Evolutionary conservation across 1,140 invertebrate genomes (phyloP).

Genomic region (Capitella teleta): DNA sequence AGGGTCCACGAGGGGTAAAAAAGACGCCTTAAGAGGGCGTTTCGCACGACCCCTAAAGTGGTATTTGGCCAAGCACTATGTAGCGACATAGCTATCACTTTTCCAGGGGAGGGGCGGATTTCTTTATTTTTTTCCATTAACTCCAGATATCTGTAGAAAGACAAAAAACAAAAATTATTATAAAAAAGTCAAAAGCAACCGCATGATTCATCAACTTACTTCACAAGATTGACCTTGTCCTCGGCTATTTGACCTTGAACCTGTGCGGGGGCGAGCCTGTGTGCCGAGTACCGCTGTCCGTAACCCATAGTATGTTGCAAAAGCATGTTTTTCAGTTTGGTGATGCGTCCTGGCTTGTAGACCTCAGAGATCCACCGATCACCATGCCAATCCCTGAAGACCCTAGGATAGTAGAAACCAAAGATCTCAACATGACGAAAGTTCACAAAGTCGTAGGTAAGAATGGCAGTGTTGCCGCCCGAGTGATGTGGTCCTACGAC

Average conservation of each 20-base stretch:
- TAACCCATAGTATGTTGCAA: slow-evolving; percentile 7
- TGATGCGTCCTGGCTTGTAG: slow-evolving; percentile 4
- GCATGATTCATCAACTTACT: background rate
- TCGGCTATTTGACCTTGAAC: slow-evolving; percentile 3
- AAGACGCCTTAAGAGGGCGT: slow-evolving; percentile 9
- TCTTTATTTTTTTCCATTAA: too few species aligned
- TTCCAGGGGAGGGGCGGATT: too few species aligned
- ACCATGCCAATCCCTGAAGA: slow-evolving; percentile 13
- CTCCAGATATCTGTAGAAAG: too few species aligned
- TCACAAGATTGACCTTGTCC: slow-evolving; percentile 5
- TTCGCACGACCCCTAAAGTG: slow-evolving; percentile 9
- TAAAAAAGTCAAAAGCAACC: too few species aligned
- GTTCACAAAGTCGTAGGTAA: slow-evolving; percentile 14
- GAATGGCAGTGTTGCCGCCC: slow-evolving; percentile 9
- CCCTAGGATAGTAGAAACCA: slow-evolving; percentile 12
- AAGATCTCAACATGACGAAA: slow-evolving; percentile 5
- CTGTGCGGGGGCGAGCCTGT: background rate
- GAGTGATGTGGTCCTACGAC: slow-evolving; percentile 12
- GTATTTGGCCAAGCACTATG: background rate
- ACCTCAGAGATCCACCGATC: slow-evolving; percentile 10
- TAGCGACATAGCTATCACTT: slow-evolving; percentile 13
- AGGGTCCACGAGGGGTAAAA: slow-evolving; percentile 12
- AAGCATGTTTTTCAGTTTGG: slow-evolving; percentile 4
- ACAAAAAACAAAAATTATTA: too few species aligned
- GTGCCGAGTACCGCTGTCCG: slow-evolving; percentile 5